Base-by-base conservation (phyloP, 1,140 invertebrate genomes). In the Tyrophagus putrescentiae region DNA sequence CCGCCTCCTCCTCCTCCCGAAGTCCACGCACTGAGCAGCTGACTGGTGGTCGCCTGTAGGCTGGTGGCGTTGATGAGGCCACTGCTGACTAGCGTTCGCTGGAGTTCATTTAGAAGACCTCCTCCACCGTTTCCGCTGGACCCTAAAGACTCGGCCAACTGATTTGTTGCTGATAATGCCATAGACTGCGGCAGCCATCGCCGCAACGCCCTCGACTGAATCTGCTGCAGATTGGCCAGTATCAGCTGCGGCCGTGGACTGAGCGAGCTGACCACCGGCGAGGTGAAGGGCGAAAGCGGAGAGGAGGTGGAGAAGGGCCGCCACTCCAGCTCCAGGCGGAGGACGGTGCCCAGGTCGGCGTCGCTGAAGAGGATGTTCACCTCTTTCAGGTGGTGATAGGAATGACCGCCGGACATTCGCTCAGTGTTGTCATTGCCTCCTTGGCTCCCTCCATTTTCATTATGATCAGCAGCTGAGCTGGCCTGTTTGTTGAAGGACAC, bases 241-340 rank as follows among this genome's bases (percentile, higher is more conserved):
- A n/a, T n/a, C n/a, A n/a, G n/a, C n/a, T n/a, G n/a, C 39, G 52
- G 25, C 21, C 52, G 4, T 13, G 13, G 27, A 42, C 41, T 42
- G 25, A 1, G 32, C 4, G 28, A 9, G 4, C 31, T 13, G 11
- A 39, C 36, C n/a, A 39, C 36, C n/a, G n/a, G 11, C n/a, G n/a
- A 11, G 11, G n/a, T n/a, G 11, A 39, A 11, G 11, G n/a, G 11
- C n/a, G 36, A 11, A 13, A n/a, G 36, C n/a, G 36, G 11, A 13
- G 36, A 11, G 1, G 60, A 6, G n/a, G 6, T 27, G 5, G 6
- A 13, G 11, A 52, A 13, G 11, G 80, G 81, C 61, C 82, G 78
- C 84, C 84, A 88, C 64, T 82, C 77, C 1, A 88, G 76, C 62
- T 82, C 78, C 0, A 81, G 79, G 6, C 79, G 72, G 67, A 72